phyloP scores from a whole-genome alignment of 2,888 invertebrate genomes.

The Apodemia mormo region DNA sequence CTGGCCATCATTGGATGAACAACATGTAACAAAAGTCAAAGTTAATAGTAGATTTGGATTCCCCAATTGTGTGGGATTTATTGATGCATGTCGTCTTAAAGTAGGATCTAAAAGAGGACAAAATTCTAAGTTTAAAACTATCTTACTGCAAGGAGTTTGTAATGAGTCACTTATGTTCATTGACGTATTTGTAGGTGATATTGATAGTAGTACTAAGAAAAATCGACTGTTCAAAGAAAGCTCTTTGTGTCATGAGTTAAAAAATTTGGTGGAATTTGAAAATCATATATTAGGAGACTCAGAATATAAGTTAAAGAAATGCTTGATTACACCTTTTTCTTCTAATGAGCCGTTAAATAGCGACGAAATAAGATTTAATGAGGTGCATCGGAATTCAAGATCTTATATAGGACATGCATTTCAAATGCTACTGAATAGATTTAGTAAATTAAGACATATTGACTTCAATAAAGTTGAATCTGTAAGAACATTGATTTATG shows the following conservation, averaged over 20 bases:
- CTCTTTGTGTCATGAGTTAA: conserved; percentile 54
- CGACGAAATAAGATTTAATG: conserved; percentile 76
- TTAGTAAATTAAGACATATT: conserved; percentile 63
- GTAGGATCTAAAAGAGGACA: conserved; percentile 57
- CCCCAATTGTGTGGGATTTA: conserved; percentile 74
- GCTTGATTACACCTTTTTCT: conserved; percentile 68
- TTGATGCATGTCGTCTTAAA: conserved; percentile 66
- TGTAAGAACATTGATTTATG: conserved; percentile 55
- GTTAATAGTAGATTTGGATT: conserved; percentile 66
- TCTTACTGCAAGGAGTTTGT: conserved; percentile 73
- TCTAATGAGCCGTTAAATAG: conserved; percentile 65
- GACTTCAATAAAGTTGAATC: conserved; percentile 57
- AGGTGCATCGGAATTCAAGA: conserved; percentile 64
- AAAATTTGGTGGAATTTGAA: conserved; percentile 66
- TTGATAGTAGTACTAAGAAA: conserved; percentile 58
- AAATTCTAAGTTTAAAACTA: conserved; percentile 50
- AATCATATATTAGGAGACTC: conserved; percentile 70
- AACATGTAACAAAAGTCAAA: conserved; percentile 68
- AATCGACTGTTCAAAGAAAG: conserved; percentile 65
- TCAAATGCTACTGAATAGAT: conserved; percentile 63
- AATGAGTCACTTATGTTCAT: conserved; percentile 68
- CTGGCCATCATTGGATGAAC: conserved; percentile 71
- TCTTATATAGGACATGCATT: conserved; percentile 68
- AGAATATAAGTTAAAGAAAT: conserved; percentile 63
- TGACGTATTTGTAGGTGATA: conserved; percentile 61